Percentiles rank a stretch among this genome's conserved stretches.
Evolutionary conservation across 2,113 vertebrate genomes (phyloP).

Genomic region (Ophthalmolycus amberensis): DNA sequence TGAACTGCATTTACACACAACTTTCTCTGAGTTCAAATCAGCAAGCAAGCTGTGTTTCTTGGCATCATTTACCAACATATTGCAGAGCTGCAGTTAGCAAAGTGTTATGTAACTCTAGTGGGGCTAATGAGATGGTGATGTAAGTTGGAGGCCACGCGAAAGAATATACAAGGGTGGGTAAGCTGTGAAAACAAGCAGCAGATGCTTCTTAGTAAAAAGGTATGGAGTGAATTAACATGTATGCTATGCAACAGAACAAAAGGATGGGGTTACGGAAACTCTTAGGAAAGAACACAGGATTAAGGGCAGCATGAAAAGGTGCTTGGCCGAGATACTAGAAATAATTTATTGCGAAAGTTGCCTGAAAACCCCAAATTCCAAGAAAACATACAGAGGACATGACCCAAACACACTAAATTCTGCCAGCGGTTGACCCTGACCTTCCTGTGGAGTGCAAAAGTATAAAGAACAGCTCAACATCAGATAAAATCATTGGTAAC

Average conservation of each 20-base stretch:
- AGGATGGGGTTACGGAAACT: neutral
- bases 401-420: neutral
- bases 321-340: neutral
- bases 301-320: neutral
- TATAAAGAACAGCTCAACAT: neutral
- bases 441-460: neutral
- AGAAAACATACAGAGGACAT: neutral
- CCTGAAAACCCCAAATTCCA: neutral
- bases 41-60: conserved; percentile 14
- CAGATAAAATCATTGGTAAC: neutral
- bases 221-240: neutral
- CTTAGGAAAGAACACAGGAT: neutral
- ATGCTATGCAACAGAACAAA: neutral
- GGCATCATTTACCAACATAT: conserved; percentile 27
- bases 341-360: neutral
- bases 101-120: conserved; percentile 4
- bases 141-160: neutral
- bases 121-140: conserved; percentile 28
- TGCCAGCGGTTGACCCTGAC: neutral
- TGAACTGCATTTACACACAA: conserved; percentile 25
- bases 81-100: neutral
- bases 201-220: neutral
- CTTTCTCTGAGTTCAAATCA: conserved; percentile 7
- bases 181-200: neutral
- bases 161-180: neutral